Evolutionary conservation across 64 coral and sea anemone species (phyloP), one percentile per base, ranked within the genome.

Genomic region (Pocillopora damicornis): DNA sequence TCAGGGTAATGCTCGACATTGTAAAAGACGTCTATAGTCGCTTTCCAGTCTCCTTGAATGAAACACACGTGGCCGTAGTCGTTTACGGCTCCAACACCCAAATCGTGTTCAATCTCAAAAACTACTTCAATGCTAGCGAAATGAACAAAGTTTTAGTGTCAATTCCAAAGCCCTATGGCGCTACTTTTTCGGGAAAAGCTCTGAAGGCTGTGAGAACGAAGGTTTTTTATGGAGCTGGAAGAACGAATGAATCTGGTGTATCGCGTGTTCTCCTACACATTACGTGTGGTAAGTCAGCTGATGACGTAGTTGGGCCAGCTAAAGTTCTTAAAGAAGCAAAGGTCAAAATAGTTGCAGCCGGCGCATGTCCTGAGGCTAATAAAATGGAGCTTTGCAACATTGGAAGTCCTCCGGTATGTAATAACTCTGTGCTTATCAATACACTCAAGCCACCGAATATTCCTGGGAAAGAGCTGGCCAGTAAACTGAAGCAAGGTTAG

Each of bases 361-460:
- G 89, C 35, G 65, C 89, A n/a, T 90, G 89, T 75, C 25, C 77
- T 35, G 15, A 23, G 22, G 79, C 73, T 16, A 90, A 60, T 57
- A 90, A 90, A 45, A 66, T 79, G 15, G 89, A 90, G 42, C 74
- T 90, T 45, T 90, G 89, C 12, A 75, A 82, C 9, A 90, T 90
- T 59, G 89, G 89, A 11, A 90, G 89, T 76, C 89, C 89, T 5
- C 89, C 89, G 13, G 36, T 80, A 13, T 90, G 89, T 82, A 37
- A 76, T 35, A 90, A 90, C 51, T 79, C 89, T 14, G 36, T 90
- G 15, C 61, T 90, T 11, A 83, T 90, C 35, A 69, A 83, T 20
- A 82, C 65, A 61, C 62, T 83, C 11, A 82, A 83, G 73, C 89
- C 89, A 12, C 74, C 77, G 5, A 67, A 57, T 34, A 58, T 63